A percentile compares a stretch with the other conserved stretches of the same genome.
Evolutionary conservation across 2,113 vertebrate genomes (phyloP).

Genomic region (Sinosuthora webbiana): DNA sequence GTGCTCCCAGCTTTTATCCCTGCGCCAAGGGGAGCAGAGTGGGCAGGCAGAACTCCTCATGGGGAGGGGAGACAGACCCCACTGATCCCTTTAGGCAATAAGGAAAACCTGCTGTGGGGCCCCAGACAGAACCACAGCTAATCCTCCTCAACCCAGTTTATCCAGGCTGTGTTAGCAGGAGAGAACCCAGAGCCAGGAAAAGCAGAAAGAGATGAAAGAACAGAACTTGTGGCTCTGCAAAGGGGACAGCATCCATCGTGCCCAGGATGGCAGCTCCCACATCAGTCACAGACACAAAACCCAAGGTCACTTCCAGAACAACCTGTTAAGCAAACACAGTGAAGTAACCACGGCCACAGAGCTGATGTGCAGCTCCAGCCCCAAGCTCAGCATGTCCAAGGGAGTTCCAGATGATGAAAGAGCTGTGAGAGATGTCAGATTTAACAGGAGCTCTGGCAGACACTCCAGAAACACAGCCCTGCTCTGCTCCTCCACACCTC

Average conservation of each 20-base stretch:
- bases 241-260: background rate
- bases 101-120: background rate
- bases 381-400: background rate
- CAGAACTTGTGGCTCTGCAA: background rate
- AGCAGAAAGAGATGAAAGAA: background rate
- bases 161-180: background rate
- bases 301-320: background rate
- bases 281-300: background rate
- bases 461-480: background rate
- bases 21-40: background rate
- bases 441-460: background rate
- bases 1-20: background rate
- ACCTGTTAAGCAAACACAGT: background rate
- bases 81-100: background rate
- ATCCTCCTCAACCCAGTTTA: background rate
- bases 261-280: background rate
- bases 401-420: background rate
- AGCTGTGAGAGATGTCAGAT: rapidly evolving
- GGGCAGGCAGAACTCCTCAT: background rate
- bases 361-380: background rate
- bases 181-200: background rate
- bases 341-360: background rate
- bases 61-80: background rate
- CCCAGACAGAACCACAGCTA: background rate
- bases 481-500: background rate